Base-by-base conservation (phyloP, 2,888 invertebrate genomes). In the Fragum fragum region DNA sequence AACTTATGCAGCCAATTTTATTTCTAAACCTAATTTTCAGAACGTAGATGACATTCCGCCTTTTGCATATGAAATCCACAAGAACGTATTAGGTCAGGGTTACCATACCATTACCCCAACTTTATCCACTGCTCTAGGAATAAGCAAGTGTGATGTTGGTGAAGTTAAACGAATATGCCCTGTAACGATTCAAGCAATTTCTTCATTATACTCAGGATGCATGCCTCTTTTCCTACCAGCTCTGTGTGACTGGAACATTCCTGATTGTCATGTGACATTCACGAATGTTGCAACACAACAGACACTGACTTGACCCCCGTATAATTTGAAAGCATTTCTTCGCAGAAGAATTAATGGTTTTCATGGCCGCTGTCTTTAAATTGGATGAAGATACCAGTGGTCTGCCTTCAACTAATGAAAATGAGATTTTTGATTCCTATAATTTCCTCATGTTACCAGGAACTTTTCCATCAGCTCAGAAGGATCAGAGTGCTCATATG, bases 371-470 rank as follows among this genome's bases (percentile, higher is more conserved):
- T 11, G 52, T 52, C 0, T 26, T 69, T 21, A 69, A 69, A 52
- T 28, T 69, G 52, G 69, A 69, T 69, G 69, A 69, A 52, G 52
- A 21, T 23, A 28, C 5, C 39, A 28, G 47, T 26, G 23, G 47
- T 52, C 21, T 52, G 28, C 69, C 69, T 26, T 23, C 52, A 5
- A 47, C 47, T 26, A 28, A 23, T 42, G 21, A 23, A 42, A 6
- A n/a, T 42, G 18, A 23, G 16, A 68, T 68, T 21, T 42, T 36
- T 21, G 68, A 68, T 39, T 18, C 23, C 6, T 57, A 57, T 21
- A 57, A 57, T 28, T 57, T 57, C 16, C 57, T 57, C 14, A 57
- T n/a, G n/a, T 23, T 57, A 2, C 57, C 57, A 7, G 57, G 57
- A n/a, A 47, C 47, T 14, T 9, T 47, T 3, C 47, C 47, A 47